Base-by-base conservation (phyloP, 2,797 vertebrate species). In the Pangasius macronema region DNA sequence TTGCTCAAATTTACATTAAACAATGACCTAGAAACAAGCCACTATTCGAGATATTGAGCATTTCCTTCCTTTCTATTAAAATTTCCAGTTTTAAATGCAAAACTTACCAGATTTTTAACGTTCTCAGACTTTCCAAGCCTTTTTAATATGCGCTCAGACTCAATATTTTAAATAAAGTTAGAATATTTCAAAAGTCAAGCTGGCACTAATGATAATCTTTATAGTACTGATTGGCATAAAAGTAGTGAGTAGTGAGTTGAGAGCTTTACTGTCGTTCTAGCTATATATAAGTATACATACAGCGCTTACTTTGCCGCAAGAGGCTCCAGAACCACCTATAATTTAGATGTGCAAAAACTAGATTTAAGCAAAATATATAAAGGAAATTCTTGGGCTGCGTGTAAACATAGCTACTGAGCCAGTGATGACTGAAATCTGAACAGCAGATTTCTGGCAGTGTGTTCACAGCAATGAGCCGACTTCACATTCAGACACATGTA, bases 371-470 rank as follows among this genome's bases (percentile, higher is more conserved):
- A n/a, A n/a, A n/a, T n/a, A n/a, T n/a, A n/a, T n/a, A n/a, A n/a
- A n/a, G 33, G 57, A 65, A 63, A 18, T 67, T 53, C 81, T 68
- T 3, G n/a, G n/a, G 18, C 61, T 68, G 82, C 30, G 42, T 83
- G 63, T 83, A 53, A 83, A 68, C 82, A 5, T 3, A 22, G 63
- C 20, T 53, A 8, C n/a, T 63, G 86, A 67, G 86, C 67, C 49
- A 70, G 85, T 30, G 81, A 86, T 42, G 76, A 89, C 73, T 79
- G 70, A 90, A 87, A 87, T 77, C 77, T 70, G 36, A 92, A 92
- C 91, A 79, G 94, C 89, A 93, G 89, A 86, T 96, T 95, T 95
- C 95, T 95, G 95, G 92, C 84, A 93, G 65, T 92, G 93, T 91
- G 87, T 85, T 92, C 93, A 92, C 91, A 92, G 82, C 93, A 73